phyloP scores from a whole-genome alignment of 2,888 invertebrate species.

The Urechis unicinctus region DNA sequence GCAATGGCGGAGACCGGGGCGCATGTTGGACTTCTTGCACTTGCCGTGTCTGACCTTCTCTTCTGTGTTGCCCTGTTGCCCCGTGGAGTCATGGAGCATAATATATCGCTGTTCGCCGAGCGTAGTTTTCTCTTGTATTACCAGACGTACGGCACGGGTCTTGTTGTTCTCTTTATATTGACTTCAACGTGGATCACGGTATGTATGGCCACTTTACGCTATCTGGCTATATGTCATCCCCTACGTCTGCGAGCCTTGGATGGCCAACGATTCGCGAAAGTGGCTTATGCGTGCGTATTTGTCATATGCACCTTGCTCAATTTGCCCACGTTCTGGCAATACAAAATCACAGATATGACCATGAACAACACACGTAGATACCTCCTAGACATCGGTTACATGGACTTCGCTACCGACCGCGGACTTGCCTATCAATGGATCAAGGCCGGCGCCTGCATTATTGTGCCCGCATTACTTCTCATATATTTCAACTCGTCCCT shows the following conservation, averaged over 20 bases:
- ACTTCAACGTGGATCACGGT: background rate
- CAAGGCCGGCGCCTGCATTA: background rate
- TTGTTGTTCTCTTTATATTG: background rate
- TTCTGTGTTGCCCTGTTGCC: background rate
- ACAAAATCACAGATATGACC: background rate
- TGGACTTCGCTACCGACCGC: background rate
- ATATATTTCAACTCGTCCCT: background rate
- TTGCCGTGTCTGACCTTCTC: background rate
- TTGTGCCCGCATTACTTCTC: background rate
- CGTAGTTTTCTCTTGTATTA: background rate
- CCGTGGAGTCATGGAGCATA: background rate
- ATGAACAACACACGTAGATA: too few relatives aligned
- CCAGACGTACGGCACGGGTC: background rate
- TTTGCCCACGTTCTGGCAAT: background rate
- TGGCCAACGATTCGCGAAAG: background rate
- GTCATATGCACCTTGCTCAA: background rate
- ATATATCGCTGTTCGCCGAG: background rate
- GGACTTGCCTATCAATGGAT: background rate
- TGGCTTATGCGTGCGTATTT: background rate
- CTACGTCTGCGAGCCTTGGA: background rate
- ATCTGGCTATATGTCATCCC: background rate
- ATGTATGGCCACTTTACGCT: background rate
- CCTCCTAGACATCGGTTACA: background rate
- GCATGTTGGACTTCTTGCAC: background rate
- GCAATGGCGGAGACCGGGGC: background rate